Evolutionary conservation across 2,113 vertebrate species (phyloP), one percentile per base, ranked within the genome.

Genomic region (Vulpes ferrilata): DNA sequence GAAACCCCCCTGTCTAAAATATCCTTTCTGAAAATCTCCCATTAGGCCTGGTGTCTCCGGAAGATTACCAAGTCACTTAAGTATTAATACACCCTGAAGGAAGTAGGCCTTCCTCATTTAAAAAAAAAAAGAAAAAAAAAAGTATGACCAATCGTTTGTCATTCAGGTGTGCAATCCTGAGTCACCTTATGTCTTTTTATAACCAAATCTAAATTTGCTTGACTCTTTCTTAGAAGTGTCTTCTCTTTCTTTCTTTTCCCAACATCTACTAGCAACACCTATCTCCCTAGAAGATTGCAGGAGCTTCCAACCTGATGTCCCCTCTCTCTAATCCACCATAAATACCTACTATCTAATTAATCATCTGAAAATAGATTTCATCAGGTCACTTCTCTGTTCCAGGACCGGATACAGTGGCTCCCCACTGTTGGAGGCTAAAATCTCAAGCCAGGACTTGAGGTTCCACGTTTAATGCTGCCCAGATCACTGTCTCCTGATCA

Each of bases 1-100:
- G 94, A 97, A 96, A 96, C 13, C 85, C 96, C 94, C 94, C 20
- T 51, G 4, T 11, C 55, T 55, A 74, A 92, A 92, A 96, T 60
- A 74, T 2, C 60, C 62, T 82, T 93, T 22, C 53, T 82, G 60
- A 87, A 82, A 76, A 62, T 19, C 62, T 88, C 30, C 85, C 38
- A 20, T 51, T 55, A 35, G 74, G 27, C 16, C 80, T 81, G 65
- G 65, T 81, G 74, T 95, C 86, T 96, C 90, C 7, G 23, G 65
- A 82, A 93, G 53, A 38, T 55, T 12, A 73, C 23, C 7, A 62
- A 79, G 6, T 48, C 71, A 55, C 27, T 76, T 27, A 19, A 80
- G 16, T 38, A 20, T 62, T 71, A 87, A 88, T 19, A 48, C 1
- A 79, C 53, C n/a, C 22, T 67, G 35, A 59, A 76, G 71, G 78